These are phyloP conservation scores for Microctonus brassicae DNA, from an alignment of 2,888 invertebrate genomes.

Conservation along the genomic window DNA sequence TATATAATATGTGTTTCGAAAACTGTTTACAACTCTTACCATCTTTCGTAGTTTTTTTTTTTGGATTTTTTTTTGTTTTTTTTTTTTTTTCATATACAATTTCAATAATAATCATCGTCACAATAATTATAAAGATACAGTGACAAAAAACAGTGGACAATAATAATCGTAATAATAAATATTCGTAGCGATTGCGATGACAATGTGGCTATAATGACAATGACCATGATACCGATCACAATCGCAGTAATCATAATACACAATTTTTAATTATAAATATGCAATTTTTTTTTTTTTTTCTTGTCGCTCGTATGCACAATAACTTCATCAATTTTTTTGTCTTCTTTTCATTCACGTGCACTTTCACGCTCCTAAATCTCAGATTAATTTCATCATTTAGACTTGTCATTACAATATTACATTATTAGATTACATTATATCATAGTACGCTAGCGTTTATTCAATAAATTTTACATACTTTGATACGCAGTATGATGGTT, in stretches of 20 bases:
- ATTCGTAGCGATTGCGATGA: conserved; percentile 55
- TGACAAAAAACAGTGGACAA: conserved; percentile 50
- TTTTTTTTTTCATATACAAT: conserved; percentile 65
- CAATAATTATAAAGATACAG: conserved; percentile 57
- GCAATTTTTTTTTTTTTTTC: conserved; percentile 56
- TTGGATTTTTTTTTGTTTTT: too few species aligned
- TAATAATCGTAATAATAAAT: conserved; percentile 50
- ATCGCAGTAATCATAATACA: conserved; percentile 68
- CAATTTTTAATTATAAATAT: conserved; percentile 63
- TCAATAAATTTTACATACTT: conserved; percentile 70
- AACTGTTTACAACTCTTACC: conserved; percentile 68
- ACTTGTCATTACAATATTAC: conserved; percentile 70
- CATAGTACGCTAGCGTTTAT: conserved; percentile 70
- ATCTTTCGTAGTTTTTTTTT: conserved; percentile 52
- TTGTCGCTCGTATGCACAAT: conserved; percentile 67
- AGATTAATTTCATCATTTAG: conserved; percentile 70
- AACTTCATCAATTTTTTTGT: conserved; percentile 59
- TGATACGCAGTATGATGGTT: conserved; percentile 70
- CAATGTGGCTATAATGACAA: conserved; percentile 61
- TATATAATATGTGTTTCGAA: conserved; percentile 65
- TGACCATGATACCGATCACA: conserved; percentile 64
- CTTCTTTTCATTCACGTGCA: conserved; percentile 60
- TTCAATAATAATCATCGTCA: conserved; percentile 61
- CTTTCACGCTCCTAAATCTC: conserved; percentile 66
- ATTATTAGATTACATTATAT: conserved; percentile 70